Conservation (phyloP, 2,888 invertebrate genomes). For the Drosophila anomalata region DNA sequence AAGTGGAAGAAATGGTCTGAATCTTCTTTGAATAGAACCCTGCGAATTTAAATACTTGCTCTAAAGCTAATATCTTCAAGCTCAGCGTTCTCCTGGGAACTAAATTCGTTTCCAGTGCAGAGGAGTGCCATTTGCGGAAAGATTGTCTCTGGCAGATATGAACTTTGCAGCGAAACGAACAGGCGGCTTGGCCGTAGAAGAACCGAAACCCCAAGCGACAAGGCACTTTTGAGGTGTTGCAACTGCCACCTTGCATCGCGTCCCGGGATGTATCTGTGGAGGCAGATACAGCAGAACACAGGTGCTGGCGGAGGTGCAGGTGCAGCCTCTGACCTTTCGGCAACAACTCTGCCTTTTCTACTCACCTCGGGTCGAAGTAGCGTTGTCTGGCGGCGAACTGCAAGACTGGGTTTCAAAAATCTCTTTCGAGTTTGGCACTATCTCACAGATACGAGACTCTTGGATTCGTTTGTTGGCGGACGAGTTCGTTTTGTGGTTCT, state of each 20-base stretch:
- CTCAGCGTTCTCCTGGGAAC: no score
- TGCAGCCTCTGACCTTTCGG: slow-evolving; percentile 2
- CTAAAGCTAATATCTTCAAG: no score
- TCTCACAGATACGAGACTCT: not conserved
- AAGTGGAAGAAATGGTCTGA: not conserved
- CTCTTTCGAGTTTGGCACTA: slow-evolving; percentile 6
- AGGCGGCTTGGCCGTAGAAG: no score
- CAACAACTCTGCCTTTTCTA: not conserved
- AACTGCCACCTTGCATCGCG: not conserved
- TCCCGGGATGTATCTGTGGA: not conserved
- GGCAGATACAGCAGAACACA: no score
- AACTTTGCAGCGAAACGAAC: no score
- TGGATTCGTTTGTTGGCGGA: not conserved
- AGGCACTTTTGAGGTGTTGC: not conserved
- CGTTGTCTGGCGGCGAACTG: not conserved
- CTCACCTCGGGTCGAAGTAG: not conserved
- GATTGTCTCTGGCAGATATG: no score
- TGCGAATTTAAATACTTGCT: no score
- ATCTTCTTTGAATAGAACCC: not conserved
- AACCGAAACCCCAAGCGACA: not conserved
- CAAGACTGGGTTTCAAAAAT: not conserved
- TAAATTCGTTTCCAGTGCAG: no score
- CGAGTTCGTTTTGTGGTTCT: not conserved
- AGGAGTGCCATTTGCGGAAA: no score
- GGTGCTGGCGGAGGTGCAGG: not conserved